Percentiles rank a stretch among this genome's conserved stretches.
These are phyloP conservation scores for Triplophysa rosa DNA, from an alignment of 2,113 vertebrate species.

Conservation along the genomic window DNA sequence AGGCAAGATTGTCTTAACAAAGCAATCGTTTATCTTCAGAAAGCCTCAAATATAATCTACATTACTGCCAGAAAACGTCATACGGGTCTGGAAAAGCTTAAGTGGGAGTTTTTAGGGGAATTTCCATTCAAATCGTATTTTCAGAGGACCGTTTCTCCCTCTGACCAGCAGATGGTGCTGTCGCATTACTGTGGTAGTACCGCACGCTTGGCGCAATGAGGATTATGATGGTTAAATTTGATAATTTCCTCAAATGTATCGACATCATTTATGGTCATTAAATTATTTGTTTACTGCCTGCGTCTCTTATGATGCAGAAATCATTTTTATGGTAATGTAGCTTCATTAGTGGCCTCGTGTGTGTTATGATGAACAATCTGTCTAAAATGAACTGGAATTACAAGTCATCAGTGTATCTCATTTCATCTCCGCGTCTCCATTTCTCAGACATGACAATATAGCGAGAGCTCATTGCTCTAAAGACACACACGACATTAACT, in stretches of 20 bases:
- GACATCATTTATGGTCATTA: not conserved
- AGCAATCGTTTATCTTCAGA: too few species aligned
- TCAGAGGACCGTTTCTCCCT: not conserved
- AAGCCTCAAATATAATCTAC: too few species aligned
- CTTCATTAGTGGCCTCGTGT: not conserved
- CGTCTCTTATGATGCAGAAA: not conserved
- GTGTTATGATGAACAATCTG: not conserved
- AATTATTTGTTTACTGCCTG: not conserved
- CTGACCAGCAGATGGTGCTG: constrained; percentile 37
- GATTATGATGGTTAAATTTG: not conserved
- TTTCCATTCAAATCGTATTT: too few species aligned
- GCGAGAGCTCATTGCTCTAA: not conserved
- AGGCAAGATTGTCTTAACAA: too few species aligned
- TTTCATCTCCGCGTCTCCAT: not conserved
- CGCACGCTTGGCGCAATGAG: too few species aligned
- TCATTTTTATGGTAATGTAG: not conserved
- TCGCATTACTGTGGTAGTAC: not conserved
- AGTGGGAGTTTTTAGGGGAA: too few species aligned
- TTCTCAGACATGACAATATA: not conserved
- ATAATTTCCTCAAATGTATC: not conserved
- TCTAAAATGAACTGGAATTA: constrained; percentile 1
- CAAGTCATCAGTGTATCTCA: constrained; percentile 2
- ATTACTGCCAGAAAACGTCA: too few species aligned
- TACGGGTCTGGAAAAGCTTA: too few species aligned
- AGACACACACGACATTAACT: not conserved